Percentiles rank a stretch among this genome's conserved stretches.
phyloP scores from a whole-genome alignment of 2,797 vertebrate species.

The Hypotaenidia philippensis region DNA sequence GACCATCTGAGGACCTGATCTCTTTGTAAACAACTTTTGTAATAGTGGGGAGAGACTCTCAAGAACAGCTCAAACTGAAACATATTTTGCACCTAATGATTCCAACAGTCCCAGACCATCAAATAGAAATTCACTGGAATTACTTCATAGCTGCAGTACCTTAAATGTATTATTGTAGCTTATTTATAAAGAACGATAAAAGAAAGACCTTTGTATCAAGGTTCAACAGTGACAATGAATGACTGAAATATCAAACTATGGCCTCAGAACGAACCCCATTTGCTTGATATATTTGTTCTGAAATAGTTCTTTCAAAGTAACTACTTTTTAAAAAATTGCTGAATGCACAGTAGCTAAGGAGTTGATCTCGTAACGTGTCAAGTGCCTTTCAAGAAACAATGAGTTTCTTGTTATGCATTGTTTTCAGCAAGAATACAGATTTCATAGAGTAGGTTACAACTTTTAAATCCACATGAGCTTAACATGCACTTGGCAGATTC shows the following conservation, averaged over 20 bases:
- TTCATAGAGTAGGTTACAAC: not conserved
- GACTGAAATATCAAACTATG: not conserved
- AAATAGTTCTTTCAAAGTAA: conserved; percentile 12
- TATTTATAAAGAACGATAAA: not conserved
- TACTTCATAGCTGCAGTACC: not conserved
- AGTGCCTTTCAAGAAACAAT: not conserved
- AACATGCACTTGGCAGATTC: not conserved
- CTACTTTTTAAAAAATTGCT: not conserved
- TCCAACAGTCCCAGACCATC: not conserved
- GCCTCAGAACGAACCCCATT: not conserved
- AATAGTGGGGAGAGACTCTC: not conserved
- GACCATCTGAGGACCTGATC: not conserved
- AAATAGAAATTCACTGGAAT: not conserved
- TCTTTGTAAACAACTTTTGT: not conserved
- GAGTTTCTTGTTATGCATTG: not conserved
- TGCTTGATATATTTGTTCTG: not conserved
- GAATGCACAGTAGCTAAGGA: not conserved
- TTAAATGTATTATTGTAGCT: not conserved
- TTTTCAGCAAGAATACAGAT: not conserved
- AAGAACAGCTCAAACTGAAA: not conserved
- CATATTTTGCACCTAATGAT: not conserved
- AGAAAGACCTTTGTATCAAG: not conserved
- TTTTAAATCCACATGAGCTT: not conserved
- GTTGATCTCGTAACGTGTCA: not conserved
- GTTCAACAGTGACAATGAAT: not conserved